Percentiles rank a stretch among this genome's conserved stretches.
Evolutionary conservation across 2,888 invertebrate genomes (phyloP).

Genomic region (Stenodera caucasica): DNA sequence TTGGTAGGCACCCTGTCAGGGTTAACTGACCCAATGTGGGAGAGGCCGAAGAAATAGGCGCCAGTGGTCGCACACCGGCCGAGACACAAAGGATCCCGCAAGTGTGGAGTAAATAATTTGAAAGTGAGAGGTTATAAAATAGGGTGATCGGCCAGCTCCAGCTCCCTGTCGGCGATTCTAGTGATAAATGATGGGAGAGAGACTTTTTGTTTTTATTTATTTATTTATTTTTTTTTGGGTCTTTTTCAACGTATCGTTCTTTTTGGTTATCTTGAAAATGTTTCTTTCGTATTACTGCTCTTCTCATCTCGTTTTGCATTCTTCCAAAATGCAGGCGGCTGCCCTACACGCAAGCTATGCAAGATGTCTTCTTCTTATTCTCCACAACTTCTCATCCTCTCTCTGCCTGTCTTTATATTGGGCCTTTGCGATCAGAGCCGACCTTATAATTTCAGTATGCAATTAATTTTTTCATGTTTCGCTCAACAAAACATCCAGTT

Average conservation of each 20-base stretch:
- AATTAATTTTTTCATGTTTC: slow-evolving; percentile 5
- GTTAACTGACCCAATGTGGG: slow-evolving; percentile 48
- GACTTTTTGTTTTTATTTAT: background rate
- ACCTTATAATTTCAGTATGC: slow-evolving; percentile 6
- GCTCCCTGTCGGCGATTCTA: slow-evolving; percentile 31
- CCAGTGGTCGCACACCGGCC: slow-evolving; percentile 57
- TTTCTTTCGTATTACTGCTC: background rate
- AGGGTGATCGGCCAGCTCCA: slow-evolving; percentile 58
- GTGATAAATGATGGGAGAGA: slow-evolving; percentile 27
- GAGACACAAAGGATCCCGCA: slow-evolving; percentile 54
- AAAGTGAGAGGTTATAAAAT: slow-evolving; percentile 55
- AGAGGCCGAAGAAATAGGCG: slow-evolving; percentile 52
- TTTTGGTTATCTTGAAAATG: background rate
- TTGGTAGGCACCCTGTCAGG: slow-evolving; percentile 43
- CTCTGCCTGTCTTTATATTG: background rate
- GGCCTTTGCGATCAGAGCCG: slow-evolving; percentile 6
- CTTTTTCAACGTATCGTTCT: background rate
- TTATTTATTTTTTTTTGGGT: background rate
- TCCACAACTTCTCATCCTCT: background rate
- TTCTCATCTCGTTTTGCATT: slow-evolving; percentile 20
- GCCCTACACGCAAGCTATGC: slow-evolving; percentile 7
- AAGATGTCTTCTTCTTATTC: slow-evolving; percentile 4
- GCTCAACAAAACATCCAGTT: background rate
- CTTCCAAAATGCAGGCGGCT: slow-evolving; percentile 20
- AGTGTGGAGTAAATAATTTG: slow-evolving; percentile 52